Evolutionary conservation across 2,113 vertebrate genomes (phyloP).

Genomic region (Colinus virginianus): DNA sequence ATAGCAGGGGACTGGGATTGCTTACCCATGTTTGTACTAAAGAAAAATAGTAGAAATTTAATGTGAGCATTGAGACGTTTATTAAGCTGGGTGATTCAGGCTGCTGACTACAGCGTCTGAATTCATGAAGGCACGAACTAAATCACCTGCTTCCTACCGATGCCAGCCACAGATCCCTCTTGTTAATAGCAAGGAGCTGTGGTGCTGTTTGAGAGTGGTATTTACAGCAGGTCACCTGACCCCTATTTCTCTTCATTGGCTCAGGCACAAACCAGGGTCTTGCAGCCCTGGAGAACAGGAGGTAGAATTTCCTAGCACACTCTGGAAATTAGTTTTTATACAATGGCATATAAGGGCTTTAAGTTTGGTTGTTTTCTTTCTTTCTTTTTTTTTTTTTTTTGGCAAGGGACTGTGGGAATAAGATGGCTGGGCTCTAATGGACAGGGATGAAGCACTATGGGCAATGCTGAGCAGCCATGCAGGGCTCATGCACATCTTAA

Average conservation of each 20-base stretch:
- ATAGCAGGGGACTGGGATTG: not conserved
- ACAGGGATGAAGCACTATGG: not conserved
- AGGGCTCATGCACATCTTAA: not conserved
- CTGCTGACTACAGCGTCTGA: not conserved
- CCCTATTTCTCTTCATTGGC: not conserved
- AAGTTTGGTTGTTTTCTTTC: not conserved
- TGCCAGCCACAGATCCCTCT: not conserved
- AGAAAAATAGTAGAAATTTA: not conserved
- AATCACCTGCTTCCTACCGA: not conserved
- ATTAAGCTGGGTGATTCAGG: not conserved
- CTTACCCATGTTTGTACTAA: not conserved
- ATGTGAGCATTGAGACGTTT: not conserved
- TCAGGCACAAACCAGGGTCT: not conserved
- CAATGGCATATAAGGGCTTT: not conserved
- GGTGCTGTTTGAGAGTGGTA: not conserved
- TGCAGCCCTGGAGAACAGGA: not conserved
- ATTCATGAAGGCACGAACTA: not conserved
- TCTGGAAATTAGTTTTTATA: not conserved
- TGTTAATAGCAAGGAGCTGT: not conserved
- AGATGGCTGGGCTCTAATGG: not conserved
- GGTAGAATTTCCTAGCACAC: not conserved
- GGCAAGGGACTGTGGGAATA: not conserved
- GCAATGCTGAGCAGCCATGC: rapidly evolving
- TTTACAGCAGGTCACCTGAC: not conserved
- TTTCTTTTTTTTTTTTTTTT: no score